Base-by-base conservation (phyloP, 1,140 invertebrate species). In the Vollenhovia emeryi region DNA sequence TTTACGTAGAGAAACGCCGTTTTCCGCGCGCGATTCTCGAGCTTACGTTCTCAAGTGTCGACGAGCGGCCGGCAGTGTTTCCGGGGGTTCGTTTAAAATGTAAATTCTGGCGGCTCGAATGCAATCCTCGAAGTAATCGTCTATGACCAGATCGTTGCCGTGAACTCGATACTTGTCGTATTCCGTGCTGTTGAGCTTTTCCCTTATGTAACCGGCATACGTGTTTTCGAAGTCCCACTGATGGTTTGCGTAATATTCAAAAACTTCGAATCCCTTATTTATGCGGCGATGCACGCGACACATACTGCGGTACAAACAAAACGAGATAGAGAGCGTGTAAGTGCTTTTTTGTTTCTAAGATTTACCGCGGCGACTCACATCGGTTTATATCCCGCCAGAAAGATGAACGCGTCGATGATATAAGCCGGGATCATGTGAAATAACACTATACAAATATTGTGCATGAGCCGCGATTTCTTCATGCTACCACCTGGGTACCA, bases 401-500 rank as follows among this genome's bases (percentile, higher is more conserved):
- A 96, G 30, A 98, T 96, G 3, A 98, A 89, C 1, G 96, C 94
- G 88, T 99, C 98, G 55, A 98, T 95, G 73, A 98, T 92, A 50
- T 98, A 95, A 13, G 98, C 98, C 0, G 98, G 98, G 55, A 99
- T 94, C 95, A 97, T 97, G 91, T 99, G 98, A 92, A 98, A 98
- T 30, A 98, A 95, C 6, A 98, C 92, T 68, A 98, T 96, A 91
- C 97, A 98, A 52, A 98, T 96, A 84, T 97, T 96, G 91, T 99
- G 98, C 66, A 97, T 91, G 2, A 97, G 91, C 87, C 96, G 96
- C 33, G 96, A 97, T 80, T 96, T 97, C 91, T 98, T 98, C 97
- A 99, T 98, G 1, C 97, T 97, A 5, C 98, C 98, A 45, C 97
- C 97, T 0, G 98, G 98, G 94, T 98, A 98, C 97, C 97, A 98